These are phyloP conservation scores for Hoplostethus mediterraneus DNA, from an alignment of 2,797 vertebrate species.

Conservation along the genomic window DNA sequence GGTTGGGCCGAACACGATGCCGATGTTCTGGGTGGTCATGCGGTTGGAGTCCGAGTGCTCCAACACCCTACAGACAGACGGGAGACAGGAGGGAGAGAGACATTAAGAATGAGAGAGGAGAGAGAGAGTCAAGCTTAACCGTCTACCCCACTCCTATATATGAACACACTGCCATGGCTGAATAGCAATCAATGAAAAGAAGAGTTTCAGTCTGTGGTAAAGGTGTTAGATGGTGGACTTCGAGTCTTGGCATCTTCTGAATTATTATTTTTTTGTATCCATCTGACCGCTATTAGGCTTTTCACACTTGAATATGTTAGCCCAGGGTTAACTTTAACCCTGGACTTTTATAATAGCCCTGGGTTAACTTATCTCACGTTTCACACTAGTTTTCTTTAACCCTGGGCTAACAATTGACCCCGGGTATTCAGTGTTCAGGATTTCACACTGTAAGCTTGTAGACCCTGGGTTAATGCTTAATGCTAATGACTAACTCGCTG, in stretches of 20 bases:
- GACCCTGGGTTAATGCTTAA: no score
- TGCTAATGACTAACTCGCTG: no score
- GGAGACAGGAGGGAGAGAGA: neutral
- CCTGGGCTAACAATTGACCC: no score
- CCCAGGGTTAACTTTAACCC: no score
- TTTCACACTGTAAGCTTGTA: no score
- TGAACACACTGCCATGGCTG: neutral
- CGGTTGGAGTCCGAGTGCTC: slow-evolving; percentile 86
- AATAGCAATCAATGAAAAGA: neutral
- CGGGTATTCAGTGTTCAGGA: no score
- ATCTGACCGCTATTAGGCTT: no score
- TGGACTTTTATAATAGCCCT: no score
- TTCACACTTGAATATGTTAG: no score
- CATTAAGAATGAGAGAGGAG: neutral
- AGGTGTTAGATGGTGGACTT: neutral
- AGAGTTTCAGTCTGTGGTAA: neutral
- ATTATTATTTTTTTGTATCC: neutral
- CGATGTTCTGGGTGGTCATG: slow-evolving; percentile 94
- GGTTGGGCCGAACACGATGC: slow-evolving; percentile 94
- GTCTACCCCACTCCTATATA: neutral
- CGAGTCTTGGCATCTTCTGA: neutral
- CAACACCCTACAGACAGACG: slow-evolving; percentile 84
- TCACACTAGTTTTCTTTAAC: no score
- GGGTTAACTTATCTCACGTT: no score
- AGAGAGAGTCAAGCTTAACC: neutral